phyloP scores from a whole-genome alignment of 2,113 vertebrate species.

The Girardinichthys multiradiatus region DNA sequence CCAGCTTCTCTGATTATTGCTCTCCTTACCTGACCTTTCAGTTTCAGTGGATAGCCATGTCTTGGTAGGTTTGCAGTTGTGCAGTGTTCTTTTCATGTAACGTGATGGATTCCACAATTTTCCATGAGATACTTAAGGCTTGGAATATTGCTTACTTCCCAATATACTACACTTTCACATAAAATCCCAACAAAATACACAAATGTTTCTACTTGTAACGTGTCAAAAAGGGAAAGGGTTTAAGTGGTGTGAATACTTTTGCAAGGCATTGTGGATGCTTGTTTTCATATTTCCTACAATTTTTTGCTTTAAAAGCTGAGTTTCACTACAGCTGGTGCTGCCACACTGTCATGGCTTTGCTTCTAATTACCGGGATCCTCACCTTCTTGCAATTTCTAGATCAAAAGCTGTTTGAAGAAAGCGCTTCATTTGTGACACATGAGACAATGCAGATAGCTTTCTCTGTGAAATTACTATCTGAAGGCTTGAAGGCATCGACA shows the following conservation, averaged over 20 bases:
- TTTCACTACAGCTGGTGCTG: constrained; percentile 11
- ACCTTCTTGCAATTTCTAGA: constrained; percentile 44
- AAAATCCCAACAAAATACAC: too few relatives aligned
- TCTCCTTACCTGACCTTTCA: too few relatives aligned
- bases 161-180: too few relatives aligned
- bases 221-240: neutral
- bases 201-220: neutral
- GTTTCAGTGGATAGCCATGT: too few relatives aligned
- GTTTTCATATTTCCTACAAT: neutral
- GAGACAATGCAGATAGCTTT: constrained; percentile 32
- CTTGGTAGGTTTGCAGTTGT: too few relatives aligned
- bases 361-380: constrained; percentile 42
- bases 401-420: constrained; percentile 63
- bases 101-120: too few relatives aligned
- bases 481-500: constrained; percentile 25
- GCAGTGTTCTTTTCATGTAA: too few relatives aligned
- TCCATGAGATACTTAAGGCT: too few relatives aligned
- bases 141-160: too few relatives aligned
- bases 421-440: constrained; percentile 46
- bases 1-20: too few relatives aligned
- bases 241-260: neutral
- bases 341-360: constrained; percentile 24
- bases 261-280: neutral
- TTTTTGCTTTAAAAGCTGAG: neutral
- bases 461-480: constrained; percentile 35